phyloP scores from a whole-genome alignment of 2,113 vertebrate genomes.

The Prochilodus magdalenae region DNA sequence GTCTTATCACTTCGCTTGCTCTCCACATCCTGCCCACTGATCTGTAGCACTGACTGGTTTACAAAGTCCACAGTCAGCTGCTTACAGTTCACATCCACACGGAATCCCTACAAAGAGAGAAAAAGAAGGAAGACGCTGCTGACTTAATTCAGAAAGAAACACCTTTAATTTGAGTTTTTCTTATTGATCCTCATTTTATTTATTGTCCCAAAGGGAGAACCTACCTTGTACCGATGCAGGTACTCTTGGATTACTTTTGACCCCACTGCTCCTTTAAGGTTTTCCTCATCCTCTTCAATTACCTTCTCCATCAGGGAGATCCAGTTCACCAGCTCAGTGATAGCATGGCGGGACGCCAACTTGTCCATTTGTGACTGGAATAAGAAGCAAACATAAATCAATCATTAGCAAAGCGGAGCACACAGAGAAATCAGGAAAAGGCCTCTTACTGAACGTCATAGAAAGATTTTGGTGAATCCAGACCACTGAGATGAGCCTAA shows the following conservation, averaged over 20 bases:
- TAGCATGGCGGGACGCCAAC: slow-evolving; percentile 92
- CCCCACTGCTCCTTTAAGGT: slow-evolving; percentile 89
- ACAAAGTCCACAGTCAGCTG: slow-evolving; percentile 97
- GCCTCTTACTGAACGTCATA: background rate
- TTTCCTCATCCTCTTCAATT: slow-evolving; percentile 90
- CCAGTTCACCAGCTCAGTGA: slow-evolving; percentile 94
- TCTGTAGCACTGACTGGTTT: slow-evolving; percentile 94
- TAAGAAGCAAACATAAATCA: slow-evolving; percentile 32
- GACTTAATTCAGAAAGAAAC: background rate
- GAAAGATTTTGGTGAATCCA: background rate
- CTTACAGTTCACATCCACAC: slow-evolving; percentile 94
- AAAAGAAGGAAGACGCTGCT: background rate
- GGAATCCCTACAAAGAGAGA: slow-evolving; percentile 83
- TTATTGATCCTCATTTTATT: background rate
- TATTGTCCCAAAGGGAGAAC: background rate
- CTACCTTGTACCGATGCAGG: slow-evolving; percentile 94
- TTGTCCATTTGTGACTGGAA: slow-evolving; percentile 97
- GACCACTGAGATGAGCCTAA: background rate
- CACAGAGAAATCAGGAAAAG: background rate
- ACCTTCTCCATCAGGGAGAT: slow-evolving; percentile 92
- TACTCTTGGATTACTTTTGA: slow-evolving; percentile 86
- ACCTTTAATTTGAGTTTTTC: background rate
- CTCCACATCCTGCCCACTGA: slow-evolving; percentile 91
- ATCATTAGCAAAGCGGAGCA: background rate
- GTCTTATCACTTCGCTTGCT: slow-evolving; percentile 96